phyloP scores from a whole-genome alignment of 92 coral and sea anemone species.

The Bergia sp. region DNA sequence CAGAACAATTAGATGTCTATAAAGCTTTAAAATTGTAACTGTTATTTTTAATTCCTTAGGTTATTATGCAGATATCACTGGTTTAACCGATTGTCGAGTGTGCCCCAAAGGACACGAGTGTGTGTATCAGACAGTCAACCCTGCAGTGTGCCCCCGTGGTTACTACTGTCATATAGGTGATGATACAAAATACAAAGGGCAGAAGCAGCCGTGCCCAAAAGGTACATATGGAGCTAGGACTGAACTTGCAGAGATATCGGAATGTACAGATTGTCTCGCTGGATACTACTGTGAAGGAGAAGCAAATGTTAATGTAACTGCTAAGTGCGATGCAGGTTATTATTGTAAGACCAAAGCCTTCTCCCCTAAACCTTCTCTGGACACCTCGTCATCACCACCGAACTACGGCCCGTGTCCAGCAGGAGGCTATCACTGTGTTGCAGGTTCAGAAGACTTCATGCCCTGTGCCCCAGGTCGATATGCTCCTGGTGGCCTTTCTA shows the following conservation, averaged over 20 bases:
- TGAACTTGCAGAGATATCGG: constrained; percentile 55
- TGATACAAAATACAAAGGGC: constrained; percentile 53
- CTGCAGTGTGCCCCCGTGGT: constrained; percentile 85
- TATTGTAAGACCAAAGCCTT: constrained; percentile 75
- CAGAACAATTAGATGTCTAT: neutral
- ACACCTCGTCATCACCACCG: constrained; percentile 44
- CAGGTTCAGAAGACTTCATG: constrained; percentile 62
- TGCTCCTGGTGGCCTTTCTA: constrained; percentile 71
- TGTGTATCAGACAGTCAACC: constrained; percentile 63
- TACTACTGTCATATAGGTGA: constrained; percentile 75
- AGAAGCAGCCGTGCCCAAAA: constrained; percentile 80
- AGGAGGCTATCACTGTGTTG: constrained; percentile 86
- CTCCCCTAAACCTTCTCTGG: constrained; percentile 64
- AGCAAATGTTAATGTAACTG: constrained; percentile 69
- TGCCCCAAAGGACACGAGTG: constrained; percentile 87
- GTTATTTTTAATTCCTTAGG: constrained; percentile 51
- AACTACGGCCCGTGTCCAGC: constrained; percentile 89
- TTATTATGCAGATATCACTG: constrained; percentile 75
- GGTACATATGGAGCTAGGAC: constrained; percentile 88
- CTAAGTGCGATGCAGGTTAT: constrained; percentile 82
- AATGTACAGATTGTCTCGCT: constrained; percentile 83
- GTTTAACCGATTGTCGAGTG: constrained; percentile 63
- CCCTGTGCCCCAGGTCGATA: constrained; percentile 86
- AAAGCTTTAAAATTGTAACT: neutral
- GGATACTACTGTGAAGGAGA: constrained; percentile 81